Conservation (phyloP, 2,113 vertebrate species). For the Psilopsiagon aymara region DNA sequence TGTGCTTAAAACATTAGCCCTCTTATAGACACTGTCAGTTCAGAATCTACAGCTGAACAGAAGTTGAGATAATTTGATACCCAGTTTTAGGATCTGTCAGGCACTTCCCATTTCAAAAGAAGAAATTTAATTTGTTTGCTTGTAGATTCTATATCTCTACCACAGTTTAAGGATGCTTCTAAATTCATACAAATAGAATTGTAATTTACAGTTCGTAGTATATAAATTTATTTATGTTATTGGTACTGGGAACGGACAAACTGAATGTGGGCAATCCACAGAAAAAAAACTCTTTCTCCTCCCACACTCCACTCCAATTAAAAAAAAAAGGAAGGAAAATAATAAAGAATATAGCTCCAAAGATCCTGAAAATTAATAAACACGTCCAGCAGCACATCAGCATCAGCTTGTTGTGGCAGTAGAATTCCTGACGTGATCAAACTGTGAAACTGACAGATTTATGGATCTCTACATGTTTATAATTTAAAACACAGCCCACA, state of each 20-base stretch:
- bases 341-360: neutral
- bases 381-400: neutral
- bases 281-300: neutral
- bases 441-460: neutral
- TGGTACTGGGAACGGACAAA: neutral
- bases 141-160: neutral
- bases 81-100: neutral
- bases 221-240: neutral
- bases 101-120: neutral
- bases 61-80: neutral
- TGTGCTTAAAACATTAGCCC: neutral
- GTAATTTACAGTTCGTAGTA: neutral
- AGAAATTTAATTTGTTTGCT: neutral
- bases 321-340: neutral
- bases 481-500: neutral
- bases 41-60: neutral
- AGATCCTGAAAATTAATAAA: neutral
- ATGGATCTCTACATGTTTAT: neutral
- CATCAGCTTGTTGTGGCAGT: neutral
- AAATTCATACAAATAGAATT: neutral
- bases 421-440: neutral
- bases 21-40: neutral
- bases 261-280: neutral
- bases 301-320: neutral
- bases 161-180: neutral